Evolutionary conservation across 2,797 vertebrate species (phyloP).

Genomic region (Hemibagrus guttatus): DNA sequence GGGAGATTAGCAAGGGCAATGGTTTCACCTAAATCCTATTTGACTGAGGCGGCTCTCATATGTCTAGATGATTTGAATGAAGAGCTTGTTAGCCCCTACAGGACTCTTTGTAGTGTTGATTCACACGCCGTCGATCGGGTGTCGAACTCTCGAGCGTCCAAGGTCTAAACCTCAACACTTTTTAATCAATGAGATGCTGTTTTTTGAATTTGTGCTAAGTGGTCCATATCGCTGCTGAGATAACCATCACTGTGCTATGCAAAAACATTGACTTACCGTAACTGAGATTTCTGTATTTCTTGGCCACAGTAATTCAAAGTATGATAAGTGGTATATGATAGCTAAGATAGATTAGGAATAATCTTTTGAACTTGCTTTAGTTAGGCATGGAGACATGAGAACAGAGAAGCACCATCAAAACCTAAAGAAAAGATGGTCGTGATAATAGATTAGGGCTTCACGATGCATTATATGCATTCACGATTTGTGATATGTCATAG

Average conservation of each 20-base stretch:
- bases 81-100: slow-evolving; percentile 4
- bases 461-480: too few species aligned
- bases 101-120: slow-evolving; percentile 2
- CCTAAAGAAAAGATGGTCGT: background rate
- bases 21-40: slow-evolving; percentile 45
- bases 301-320: slow-evolving; percentile 10
- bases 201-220: slow-evolving; percentile 43
- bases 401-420: background rate
- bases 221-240: slow-evolving; percentile 43
- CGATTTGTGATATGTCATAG: background rate
- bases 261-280: slow-evolving; percentile 48
- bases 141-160: slow-evolving; percentile 39
- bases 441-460: background rate
- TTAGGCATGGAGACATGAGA: background rate
- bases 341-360: slow-evolving; percentile 19
- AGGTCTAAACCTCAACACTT: slow-evolving; percentile 50
- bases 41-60: slow-evolving; percentile 39
- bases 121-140: slow-evolving; percentile 42
- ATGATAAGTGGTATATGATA: slow-evolving; percentile 28
- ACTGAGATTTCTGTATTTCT: slow-evolving; percentile 39
- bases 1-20: slow-evolving; percentile 45
- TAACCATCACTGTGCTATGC: slow-evolving; percentile 38
- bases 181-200: slow-evolving; percentile 47
- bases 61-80: slow-evolving; percentile 35
- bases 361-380: slow-evolving; percentile 9